Evolutionary conservation across 2,113 vertebrate genomes (phyloP).

Genomic region (Anoura caudifer): DNA sequence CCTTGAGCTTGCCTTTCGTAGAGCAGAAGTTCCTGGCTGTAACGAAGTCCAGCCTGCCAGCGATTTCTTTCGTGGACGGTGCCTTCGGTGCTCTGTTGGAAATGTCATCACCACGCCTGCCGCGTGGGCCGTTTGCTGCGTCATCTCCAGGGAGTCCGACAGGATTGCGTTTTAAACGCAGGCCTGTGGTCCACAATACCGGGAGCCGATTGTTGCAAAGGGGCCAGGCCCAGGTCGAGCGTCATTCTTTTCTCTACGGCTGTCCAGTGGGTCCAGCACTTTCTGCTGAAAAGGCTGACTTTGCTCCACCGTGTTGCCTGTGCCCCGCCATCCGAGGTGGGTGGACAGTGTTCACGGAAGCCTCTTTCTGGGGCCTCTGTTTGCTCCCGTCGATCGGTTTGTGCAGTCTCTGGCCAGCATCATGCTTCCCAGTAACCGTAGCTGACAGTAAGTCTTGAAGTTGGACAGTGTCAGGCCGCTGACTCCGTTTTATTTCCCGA

Average conservation of each 20-base stretch:
- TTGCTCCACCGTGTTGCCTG: too few relatives aligned
- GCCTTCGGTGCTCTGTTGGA: background rate
- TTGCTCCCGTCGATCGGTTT: background rate
- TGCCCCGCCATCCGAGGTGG: too few relatives aligned
- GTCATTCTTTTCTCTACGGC: background rate
- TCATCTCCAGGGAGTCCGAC: background rate
- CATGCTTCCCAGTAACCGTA: background rate
- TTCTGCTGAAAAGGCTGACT: too few relatives aligned
- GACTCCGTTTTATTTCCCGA: background rate
- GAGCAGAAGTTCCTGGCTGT: background rate
- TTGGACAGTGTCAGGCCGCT: background rate
- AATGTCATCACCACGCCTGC: too few relatives aligned
- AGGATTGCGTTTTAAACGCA: background rate
- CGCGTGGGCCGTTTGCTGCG: background rate
- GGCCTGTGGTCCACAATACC: background rate
- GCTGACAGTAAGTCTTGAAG: background rate
- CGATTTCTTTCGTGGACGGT: background rate
- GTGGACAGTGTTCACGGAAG: rapidly evolving
- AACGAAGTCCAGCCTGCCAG: background rate
- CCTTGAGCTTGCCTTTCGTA: background rate
- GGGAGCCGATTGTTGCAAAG: too few relatives aligned
- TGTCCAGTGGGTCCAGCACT: background rate
- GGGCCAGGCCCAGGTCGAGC: background rate
- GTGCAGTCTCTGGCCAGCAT: background rate
- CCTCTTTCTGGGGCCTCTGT: background rate